A percentile compares a stretch with the other conserved stretches of the same genome.
Conservation (phyloP, 2,888 invertebrate species). For the Drosophila hamatofila region DNA sequence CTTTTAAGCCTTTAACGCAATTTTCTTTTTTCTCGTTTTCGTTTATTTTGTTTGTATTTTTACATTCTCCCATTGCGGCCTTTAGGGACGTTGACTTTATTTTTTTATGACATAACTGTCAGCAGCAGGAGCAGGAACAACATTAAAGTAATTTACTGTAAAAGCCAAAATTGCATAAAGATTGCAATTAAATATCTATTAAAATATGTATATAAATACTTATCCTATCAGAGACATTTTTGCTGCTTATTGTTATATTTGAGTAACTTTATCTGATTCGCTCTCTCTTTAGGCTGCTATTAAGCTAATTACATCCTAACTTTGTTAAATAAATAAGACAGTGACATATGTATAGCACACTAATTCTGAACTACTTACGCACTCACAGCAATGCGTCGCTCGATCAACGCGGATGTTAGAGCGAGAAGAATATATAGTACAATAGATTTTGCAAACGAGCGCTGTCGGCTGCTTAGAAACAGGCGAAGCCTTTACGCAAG, state of each 20-base stretch:
- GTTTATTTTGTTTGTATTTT: conserved; percentile 8
- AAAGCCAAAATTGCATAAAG: conserved; percentile 9
- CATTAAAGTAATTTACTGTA: conserved; percentile 39
- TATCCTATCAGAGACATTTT: neutral
- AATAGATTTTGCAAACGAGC: neutral
- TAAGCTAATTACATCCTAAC: neutral
- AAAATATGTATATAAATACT: neutral
- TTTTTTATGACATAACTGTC: conserved; percentile 70
- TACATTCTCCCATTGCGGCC: conserved; percentile 33
- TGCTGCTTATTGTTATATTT: neutral
- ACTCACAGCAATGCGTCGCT: neutral
- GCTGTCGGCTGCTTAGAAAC: no score
- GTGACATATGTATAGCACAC: neutral
- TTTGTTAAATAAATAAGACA: neutral
- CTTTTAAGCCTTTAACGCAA: conserved; percentile 35
- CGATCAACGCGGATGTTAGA: neutral
- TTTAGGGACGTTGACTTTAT: conserved; percentile 45
- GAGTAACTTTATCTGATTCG: neutral
- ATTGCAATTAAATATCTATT: conserved; percentile 13
- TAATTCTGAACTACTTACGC: neutral
- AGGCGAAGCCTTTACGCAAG: no score
- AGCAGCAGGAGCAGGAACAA: conserved; percentile 27
- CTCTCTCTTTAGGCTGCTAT: neutral
- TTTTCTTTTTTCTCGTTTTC: conserved; percentile 6
- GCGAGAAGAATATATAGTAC: neutral